Conservation (phyloP, 2,888 invertebrate species). For the Noctua pronuba region DNA sequence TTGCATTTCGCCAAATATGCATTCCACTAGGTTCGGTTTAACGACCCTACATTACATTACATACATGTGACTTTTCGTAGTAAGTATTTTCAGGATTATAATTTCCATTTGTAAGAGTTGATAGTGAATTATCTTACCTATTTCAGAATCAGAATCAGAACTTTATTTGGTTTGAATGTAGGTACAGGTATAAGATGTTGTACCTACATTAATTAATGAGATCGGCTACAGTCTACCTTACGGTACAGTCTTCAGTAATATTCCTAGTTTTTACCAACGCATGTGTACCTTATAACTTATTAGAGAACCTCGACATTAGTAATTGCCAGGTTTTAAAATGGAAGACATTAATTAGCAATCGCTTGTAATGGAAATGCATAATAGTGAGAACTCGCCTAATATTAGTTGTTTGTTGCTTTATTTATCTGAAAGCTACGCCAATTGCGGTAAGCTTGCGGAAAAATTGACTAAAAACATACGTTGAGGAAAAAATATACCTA, state of each 20-base stretch:
- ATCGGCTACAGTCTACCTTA: too few relatives aligned
- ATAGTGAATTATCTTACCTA: neutral
- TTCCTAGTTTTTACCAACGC: neutral
- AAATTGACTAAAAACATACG: neutral
- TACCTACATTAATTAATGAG: too few relatives aligned
- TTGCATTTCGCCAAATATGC: conserved; percentile 62
- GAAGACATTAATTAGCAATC: neutral
- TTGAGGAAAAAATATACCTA: neutral
- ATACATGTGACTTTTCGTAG: neutral
- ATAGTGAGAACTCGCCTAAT: neutral
- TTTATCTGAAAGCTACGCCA: neutral
- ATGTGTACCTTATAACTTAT: neutral
- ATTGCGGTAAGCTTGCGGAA: neutral
- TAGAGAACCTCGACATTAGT: neutral
- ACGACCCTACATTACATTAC: conserved; percentile 34
- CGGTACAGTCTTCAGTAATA: too few relatives aligned
- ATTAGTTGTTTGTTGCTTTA: neutral
- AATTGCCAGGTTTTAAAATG: neutral
- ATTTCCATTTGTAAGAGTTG: neutral
- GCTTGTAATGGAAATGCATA: neutral
- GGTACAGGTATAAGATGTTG: too few relatives aligned
- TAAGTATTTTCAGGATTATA: neutral
- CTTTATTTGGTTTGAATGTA: too few relatives aligned
- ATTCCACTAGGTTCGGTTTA: conserved; percentile 55
- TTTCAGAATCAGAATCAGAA: too few relatives aligned